These are phyloP conservation scores for Panopea generosa DNA, from an alignment of 2,888 invertebrate species.

Conservation along the genomic window DNA sequence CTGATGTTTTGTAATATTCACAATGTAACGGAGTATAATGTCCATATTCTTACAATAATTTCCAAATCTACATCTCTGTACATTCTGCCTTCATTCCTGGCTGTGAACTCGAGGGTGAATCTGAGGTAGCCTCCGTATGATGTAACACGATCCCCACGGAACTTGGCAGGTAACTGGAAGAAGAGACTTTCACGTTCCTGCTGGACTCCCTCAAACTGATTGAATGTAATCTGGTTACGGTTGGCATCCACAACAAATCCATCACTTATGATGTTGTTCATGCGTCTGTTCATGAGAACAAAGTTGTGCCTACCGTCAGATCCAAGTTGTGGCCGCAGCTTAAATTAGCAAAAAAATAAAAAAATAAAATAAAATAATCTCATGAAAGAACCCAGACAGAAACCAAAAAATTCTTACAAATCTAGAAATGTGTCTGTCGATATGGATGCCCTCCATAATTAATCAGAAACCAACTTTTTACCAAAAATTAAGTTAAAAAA, in stretches of 20 bases:
- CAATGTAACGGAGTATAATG: no score
- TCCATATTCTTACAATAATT: constrained; percentile 88
- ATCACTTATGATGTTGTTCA: constrained; percentile 81
- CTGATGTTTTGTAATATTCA: no score
- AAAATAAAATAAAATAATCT: constrained; percentile 1
- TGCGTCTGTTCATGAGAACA: constrained; percentile 82
- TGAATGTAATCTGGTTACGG: constrained; percentile 85
- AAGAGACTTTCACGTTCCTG: constrained; percentile 80
- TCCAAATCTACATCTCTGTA: constrained; percentile 92
- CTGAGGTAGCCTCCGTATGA: constrained; percentile 95
- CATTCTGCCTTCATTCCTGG: constrained; percentile 85
- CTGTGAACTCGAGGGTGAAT: constrained; percentile 90
- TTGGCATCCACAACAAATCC: constrained; percentile 83
- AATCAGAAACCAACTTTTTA: no score
- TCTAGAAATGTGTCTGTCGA: no score
- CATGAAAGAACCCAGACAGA: no score
- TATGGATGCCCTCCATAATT: no score
- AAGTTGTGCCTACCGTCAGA: constrained; percentile 83
- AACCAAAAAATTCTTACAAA: no score
- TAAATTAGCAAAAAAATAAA: no score
- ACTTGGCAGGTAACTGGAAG: constrained; percentile 80
- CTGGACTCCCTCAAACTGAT: constrained; percentile 79
- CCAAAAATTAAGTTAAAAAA: no score
- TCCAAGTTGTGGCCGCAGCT: constrained; percentile 80
- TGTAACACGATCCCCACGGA: constrained; percentile 88